Base-by-base conservation (phyloP, 2,113 vertebrate genomes). In the Strix aluco region DNA sequence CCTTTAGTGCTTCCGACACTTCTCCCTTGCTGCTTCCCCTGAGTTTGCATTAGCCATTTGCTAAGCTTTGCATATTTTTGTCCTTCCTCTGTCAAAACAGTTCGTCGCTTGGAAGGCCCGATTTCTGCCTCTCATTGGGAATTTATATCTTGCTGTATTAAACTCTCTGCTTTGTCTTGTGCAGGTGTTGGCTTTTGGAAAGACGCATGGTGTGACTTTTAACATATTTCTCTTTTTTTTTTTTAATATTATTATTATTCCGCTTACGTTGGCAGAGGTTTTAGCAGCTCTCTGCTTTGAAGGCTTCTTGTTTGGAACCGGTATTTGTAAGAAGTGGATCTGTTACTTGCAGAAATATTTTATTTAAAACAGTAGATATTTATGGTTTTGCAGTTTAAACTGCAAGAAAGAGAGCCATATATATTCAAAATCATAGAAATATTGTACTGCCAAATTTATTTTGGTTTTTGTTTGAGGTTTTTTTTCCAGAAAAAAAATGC, bases 151-250 rank as follows among this genome's bases (percentile, higher is more conserved):
- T 98, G 98, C 97, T 98, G 95, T 98, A 98, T 98, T 98, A 98
- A 98, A 98, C 98, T 98, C 97, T 98, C 98, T 97, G 98, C 98
- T 98, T 98, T 98, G 98, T 98, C 98, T 98, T 97, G 98, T 98
- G 98, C 98, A 98, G 98, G 98, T 98, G 98, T 98, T 98, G 98
- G 98, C 98, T 98, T 98, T 98, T 98, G 98, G 98, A 98, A 98
- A 98, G 98, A 98, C 97, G 98, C 98, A 98, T 98, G 98, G 98
- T 98, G 98, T 98, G 96, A 98, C 97, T 98, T 97, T 96, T 98
- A 98, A 98, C 98, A 98, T 96, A 97, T 97, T 98, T 98, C 94
- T 98, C 96, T 97, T 96, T 97, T 96, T 94, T 96, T 96, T 97
- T 97, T 25, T 61, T 25, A 13, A 44, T 44, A 49, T 3, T 80